Conservation (phyloP, 2,113 vertebrate genomes). For the Nycticorax nycticorax region DNA sequence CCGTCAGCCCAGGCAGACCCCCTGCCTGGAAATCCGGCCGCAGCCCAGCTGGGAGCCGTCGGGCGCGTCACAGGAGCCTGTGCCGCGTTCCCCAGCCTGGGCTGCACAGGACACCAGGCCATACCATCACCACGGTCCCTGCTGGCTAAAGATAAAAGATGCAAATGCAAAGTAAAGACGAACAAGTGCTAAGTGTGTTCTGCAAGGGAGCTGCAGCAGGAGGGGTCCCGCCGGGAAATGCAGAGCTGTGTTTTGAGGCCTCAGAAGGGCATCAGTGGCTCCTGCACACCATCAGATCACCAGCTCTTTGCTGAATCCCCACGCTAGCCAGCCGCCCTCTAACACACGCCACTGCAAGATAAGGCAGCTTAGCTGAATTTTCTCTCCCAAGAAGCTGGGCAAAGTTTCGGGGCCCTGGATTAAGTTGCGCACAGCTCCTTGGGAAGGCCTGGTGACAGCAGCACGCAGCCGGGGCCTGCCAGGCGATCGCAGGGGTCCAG, state of each 20-base stretch:
- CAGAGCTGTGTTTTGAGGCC: background rate
- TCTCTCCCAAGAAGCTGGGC: background rate
- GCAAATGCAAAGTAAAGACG: background rate
- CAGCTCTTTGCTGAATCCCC: background rate
- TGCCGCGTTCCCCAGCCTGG: background rate
- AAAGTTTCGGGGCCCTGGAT: background rate
- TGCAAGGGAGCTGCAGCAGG: background rate
- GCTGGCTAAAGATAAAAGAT: background rate
- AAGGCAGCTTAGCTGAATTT: background rate
- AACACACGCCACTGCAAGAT: accelerated
- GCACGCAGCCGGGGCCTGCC: accelerated
- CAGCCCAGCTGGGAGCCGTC: accelerated
- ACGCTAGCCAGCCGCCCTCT: background rate
- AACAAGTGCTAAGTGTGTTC: background rate
- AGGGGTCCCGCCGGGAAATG: accelerated
- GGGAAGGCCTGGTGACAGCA: background rate
- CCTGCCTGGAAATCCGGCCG: background rate
- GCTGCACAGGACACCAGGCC: background rate
- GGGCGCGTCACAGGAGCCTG: background rate
- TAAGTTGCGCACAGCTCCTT: background rate
- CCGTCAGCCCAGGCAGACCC: background rate
- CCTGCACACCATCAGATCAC: accelerated
- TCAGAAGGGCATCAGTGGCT: background rate
- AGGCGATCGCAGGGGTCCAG: accelerated
- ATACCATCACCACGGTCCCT: background rate